Evolutionary conservation across 2,113 vertebrate genomes (phyloP).

Genomic region (Gila orcuttii): DNA sequence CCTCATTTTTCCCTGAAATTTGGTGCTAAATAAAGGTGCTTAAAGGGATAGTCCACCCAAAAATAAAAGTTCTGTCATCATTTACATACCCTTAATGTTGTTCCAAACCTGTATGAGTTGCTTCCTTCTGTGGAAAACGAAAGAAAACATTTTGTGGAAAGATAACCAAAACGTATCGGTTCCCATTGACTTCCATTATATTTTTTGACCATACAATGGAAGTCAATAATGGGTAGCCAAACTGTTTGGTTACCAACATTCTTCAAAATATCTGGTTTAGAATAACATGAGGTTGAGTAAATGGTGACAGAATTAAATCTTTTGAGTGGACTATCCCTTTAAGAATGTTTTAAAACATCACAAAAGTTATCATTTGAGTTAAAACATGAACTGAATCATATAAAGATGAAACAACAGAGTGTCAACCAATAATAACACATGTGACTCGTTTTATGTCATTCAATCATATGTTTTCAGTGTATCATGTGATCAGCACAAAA

Average conservation of each 20-base stretch:
- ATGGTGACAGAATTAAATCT: not conserved
- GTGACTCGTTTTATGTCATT: not conserved
- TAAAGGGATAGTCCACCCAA: not conserved
- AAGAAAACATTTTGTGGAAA: not conserved
- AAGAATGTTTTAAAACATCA: not conserved
- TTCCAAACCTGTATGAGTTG: not conserved
- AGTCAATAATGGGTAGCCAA: not conserved
- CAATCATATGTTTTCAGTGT: not conserved
- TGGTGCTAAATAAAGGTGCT: not conserved
- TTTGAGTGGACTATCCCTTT: not conserved
- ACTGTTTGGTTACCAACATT: not conserved
- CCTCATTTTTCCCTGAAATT: not conserved
- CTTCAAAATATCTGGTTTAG: too few species aligned
- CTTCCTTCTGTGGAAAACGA: not conserved
- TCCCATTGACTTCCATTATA: not conserved
- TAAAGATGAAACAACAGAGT: not conserved
- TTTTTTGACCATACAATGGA: not conserved
- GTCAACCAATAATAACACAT: conserved; percentile 1
- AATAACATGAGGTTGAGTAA: not conserved
- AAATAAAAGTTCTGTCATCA: too few species aligned
- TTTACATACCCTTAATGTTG: too few species aligned
- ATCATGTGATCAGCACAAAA: conserved; percentile 11
- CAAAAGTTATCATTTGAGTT: not conserved
- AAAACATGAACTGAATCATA: not conserved
- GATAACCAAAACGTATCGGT: not conserved